Conservation (phyloP, 2,797 vertebrate species). For the Carcharodon carcharias region DNA sequence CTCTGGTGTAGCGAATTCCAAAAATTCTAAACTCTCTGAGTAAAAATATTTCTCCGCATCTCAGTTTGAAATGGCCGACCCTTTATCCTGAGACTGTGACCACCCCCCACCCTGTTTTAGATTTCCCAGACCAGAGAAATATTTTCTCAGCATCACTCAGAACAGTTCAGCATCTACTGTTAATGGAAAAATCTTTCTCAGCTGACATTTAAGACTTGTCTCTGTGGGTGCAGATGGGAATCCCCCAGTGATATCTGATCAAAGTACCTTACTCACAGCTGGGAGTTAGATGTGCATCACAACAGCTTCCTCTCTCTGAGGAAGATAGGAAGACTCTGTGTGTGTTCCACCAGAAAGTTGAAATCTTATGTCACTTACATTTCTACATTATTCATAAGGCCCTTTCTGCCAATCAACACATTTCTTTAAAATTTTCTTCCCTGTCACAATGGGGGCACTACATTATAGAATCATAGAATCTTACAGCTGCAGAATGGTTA, state of each 20-base stretch:
- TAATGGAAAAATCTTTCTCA: not conserved
- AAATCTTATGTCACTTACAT: not conserved
- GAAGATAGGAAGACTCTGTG: not conserved
- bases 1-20: too few relatives aligned
- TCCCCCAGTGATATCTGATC: constrained; percentile 13
- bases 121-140: too few relatives aligned
- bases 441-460: not conserved
- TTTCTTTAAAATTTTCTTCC: not conserved
- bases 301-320: not conserved
- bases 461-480: not conserved
- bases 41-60: too few relatives aligned
- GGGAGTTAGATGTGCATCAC: not conserved
- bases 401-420: not conserved
- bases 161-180: not conserved
- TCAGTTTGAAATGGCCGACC: too few relatives aligned
- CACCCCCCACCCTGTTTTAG: too few relatives aligned
- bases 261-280: not conserved
- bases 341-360: not conserved
- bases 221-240: not conserved
- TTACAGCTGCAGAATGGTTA: too few relatives aligned
- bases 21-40: too few relatives aligned
- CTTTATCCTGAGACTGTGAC: too few relatives aligned
- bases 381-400: not conserved
- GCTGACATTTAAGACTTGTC: not conserved
- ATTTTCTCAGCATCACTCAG: not conserved